Percentiles rank a stretch among this genome's conserved stretches.
Evolutionary conservation across 2,888 invertebrate species (phyloP).

Genomic region (Tetramorium bicarinatum): DNA sequence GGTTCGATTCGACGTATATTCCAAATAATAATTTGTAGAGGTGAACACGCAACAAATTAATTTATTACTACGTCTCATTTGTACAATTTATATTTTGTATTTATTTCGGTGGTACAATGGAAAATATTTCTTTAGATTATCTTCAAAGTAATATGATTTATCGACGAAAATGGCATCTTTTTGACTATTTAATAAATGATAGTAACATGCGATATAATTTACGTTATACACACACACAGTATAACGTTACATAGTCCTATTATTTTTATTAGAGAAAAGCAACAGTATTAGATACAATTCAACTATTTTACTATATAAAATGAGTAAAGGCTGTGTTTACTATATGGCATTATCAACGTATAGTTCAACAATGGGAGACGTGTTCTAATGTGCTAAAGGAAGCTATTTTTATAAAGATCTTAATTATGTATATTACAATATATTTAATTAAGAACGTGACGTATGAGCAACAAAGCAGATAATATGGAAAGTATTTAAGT

Average conservation of each 20-base stretch:
- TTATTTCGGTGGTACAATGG: not conserved
- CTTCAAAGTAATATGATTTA: not conserved
- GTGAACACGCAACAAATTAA: not conserved
- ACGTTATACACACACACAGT: too few relatives aligned
- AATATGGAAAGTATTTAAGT: slow-evolving; percentile 3
- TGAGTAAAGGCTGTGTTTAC: slow-evolving; percentile 29
- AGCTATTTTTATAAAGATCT: slow-evolving; percentile 15
- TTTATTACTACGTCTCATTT: not conserved
- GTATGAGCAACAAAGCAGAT: not conserved
- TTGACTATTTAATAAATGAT: not conserved
- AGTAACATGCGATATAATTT: not conserved
- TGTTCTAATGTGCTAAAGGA: not conserved
- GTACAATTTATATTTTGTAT: not conserved
- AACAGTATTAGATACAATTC: slow-evolving; percentile 34
- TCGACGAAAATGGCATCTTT: not conserved
- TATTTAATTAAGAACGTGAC: slow-evolving; percentile 24
- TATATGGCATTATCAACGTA: not conserved
- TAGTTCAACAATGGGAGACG: not conserved
- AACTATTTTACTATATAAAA: slow-evolving; percentile 3
- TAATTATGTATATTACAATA: slow-evolving; percentile 2
- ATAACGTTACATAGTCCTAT: not conserved
- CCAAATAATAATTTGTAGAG: not conserved
- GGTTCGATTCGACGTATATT: not conserved
- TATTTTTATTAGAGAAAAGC: slow-evolving; percentile 10
- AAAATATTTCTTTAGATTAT: not conserved